Evolutionary conservation across 1,140 invertebrate species (phyloP).

Genomic region (Megathymus violae): DNA sequence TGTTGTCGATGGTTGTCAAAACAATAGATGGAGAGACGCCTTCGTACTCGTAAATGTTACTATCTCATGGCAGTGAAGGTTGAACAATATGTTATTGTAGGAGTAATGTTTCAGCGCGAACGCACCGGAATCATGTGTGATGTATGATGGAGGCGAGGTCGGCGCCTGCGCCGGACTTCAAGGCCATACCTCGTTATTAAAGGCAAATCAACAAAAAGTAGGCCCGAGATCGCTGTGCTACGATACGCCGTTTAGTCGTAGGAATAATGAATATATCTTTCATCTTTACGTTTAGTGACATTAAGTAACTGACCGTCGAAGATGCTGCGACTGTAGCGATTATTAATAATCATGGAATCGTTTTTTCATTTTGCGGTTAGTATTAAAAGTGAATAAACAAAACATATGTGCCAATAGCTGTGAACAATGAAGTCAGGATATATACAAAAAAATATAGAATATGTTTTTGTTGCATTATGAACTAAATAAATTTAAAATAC

Average conservation of each 20-base stretch:
- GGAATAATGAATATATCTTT: background rate
- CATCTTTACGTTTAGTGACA: background rate
- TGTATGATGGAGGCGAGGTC: constrained; percentile 49
- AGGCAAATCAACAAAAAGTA: constrained; percentile 38
- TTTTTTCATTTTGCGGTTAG: too few relatives aligned
- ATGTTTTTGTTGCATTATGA: too few relatives aligned
- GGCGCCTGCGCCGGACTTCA: constrained; percentile 41
- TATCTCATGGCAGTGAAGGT: constrained; percentile 44
- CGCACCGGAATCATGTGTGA: constrained; percentile 49
- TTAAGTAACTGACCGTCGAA: background rate
- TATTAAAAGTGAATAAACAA: too few relatives aligned
- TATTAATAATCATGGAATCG: too few relatives aligned
- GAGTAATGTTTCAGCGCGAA: constrained; percentile 53
- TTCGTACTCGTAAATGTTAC: constrained; percentile 34
- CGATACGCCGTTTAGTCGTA: constrained; percentile 1
- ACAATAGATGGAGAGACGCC: constrained; percentile 29
- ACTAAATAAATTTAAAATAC: too few relatives aligned
- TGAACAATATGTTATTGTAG: constrained; percentile 47
- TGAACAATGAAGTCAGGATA: too few relatives aligned
- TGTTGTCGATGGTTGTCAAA: constrained; percentile 11
- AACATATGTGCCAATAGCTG: too few relatives aligned
- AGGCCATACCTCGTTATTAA: constrained; percentile 37
- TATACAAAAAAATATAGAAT: too few relatives aligned
- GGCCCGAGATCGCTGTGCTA: background rate
- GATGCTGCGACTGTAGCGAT: background rate